Conservation (phyloP, 2,797 vertebrate species). For the Malurus leucopterus region DNA sequence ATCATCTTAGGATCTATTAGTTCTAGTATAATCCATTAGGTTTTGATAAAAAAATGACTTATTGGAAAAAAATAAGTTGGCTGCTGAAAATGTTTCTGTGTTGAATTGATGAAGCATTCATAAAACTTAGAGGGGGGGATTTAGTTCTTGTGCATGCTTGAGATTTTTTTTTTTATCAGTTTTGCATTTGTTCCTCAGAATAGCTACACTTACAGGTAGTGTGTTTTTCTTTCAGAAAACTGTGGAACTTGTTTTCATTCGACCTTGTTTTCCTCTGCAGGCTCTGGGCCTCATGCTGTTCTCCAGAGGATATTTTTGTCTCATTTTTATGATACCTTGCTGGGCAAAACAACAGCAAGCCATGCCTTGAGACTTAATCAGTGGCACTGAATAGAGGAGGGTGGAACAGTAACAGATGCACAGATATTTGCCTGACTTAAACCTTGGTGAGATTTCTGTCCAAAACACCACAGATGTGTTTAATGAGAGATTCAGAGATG, state of each 20-base stretch:
- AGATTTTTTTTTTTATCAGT: not conserved
- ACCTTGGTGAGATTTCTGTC: not conserved
- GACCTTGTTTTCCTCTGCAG: not conserved
- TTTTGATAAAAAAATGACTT: conserved; percentile 30
- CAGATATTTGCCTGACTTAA: not conserved
- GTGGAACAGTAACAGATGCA: not conserved
- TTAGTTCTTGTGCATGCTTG: not conserved
- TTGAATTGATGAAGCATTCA: conserved; percentile 14
- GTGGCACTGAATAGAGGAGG: not conserved
- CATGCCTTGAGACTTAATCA: not conserved
- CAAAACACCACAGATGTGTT: not conserved
- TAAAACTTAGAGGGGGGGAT: not conserved
- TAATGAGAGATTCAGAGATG: not conserved
- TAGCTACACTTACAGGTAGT: not conserved
- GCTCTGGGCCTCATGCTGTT: not conserved
- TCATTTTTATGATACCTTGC: conserved; percentile 1
- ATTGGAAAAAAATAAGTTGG: conserved; percentile 1
- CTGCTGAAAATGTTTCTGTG: not conserved
- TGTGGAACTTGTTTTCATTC: not conserved
- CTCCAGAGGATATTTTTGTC: not conserved
- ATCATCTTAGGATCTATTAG: not conserved
- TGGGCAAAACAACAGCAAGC: not conserved
- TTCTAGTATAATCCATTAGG: conserved; percentile 15
- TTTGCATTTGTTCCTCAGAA: not conserved
- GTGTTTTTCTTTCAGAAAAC: not conserved